Base-by-base conservation (phyloP, 2,113 vertebrate species). In the Nestor notabilis region DNA sequence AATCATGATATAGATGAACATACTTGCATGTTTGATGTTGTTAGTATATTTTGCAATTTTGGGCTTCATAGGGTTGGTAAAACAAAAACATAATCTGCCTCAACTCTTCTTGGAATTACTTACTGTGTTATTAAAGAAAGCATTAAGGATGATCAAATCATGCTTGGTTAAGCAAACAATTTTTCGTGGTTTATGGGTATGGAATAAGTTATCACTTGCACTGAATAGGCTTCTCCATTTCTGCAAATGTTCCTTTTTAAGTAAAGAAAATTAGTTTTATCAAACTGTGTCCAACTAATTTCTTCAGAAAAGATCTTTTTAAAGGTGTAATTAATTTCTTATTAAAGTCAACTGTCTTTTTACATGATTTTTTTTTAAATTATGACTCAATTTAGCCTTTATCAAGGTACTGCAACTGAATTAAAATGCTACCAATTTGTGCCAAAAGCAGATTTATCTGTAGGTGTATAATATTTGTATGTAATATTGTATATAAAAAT, bases 1-100 rank as follows among this genome's bases (percentile, higher is more conserved):
- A 88, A 41, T 18, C 1, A 28, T 1, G 0, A 55, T 65, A 41
- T 29, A 33, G 8, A 7, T 33, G 6, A 65, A 4, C 46, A 39
- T 17, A 41, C 17, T 41, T 61, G 3, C 5, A 77, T 21, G 2
- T 66, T 55, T 79, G 5, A 3, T 79, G 10, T 43, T 28, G 17
- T 3, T 52, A 44, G 6, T 11, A 13, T 13, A 37, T n/a, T 79
- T 74, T 50, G 46, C 9, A 68, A 28, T 64, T 46, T 39, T 41
- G 56, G 2, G 10, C 35, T 64, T 82, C 13, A 33, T 17, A 17
- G 18, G 58, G 3, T 16, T 44, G 16, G 9, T 76, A 47, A 81
- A 58, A 61, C 25, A 49, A 43, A 11, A 69, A 64, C 8, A 56
- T 68, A 11, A 47, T 16, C 17, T 68, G 6, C 7, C 13, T 82